Conservation (phyloP, 2,113 vertebrate genomes). For the Xyrauchen texanus region DNA sequence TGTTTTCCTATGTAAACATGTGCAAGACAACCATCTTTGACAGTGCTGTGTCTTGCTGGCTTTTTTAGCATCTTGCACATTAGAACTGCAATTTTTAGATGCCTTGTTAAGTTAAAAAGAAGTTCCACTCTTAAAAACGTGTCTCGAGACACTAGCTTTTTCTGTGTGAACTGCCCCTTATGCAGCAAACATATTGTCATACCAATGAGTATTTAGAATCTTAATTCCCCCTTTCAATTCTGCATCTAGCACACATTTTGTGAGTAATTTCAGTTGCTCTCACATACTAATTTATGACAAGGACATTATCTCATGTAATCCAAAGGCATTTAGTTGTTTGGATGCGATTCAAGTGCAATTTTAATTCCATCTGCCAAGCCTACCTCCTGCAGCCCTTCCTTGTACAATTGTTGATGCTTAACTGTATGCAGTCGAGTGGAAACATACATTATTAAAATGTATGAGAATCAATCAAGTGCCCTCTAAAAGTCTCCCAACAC, state of each 20-base stretch:
- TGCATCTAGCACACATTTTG: conserved; percentile 32
- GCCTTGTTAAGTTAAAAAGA: too few species aligned
- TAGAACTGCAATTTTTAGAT: too few species aligned
- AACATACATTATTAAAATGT: conserved; percentile 68
- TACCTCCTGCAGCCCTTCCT: neutral
- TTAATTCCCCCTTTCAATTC: neutral
- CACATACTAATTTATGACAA: conserved; percentile 63
- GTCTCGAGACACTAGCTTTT: too few species aligned
- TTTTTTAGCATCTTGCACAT: too few species aligned
- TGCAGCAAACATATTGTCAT: too few species aligned
- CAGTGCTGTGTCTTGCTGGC: too few species aligned
- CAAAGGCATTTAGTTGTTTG: conserved; percentile 59
- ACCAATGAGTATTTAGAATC: neutral
- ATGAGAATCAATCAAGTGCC: conserved; percentile 58
- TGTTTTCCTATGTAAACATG: too few species aligned
- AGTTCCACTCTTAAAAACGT: too few species aligned
- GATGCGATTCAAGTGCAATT: conserved; percentile 71
- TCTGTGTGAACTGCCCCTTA: too few species aligned
- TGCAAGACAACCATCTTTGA: too few species aligned
- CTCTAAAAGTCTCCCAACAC: conserved; percentile 39
- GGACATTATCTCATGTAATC: conserved; percentile 58
- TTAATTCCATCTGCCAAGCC: conserved; percentile 62
- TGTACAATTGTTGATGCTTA: conserved; percentile 65
- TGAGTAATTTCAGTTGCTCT: conserved; percentile 56
- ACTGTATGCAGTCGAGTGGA: conserved; percentile 59